phyloP scores from a whole-genome alignment of 1,140 invertebrate genomes.

The Centruroides sculpturatus region DNA sequence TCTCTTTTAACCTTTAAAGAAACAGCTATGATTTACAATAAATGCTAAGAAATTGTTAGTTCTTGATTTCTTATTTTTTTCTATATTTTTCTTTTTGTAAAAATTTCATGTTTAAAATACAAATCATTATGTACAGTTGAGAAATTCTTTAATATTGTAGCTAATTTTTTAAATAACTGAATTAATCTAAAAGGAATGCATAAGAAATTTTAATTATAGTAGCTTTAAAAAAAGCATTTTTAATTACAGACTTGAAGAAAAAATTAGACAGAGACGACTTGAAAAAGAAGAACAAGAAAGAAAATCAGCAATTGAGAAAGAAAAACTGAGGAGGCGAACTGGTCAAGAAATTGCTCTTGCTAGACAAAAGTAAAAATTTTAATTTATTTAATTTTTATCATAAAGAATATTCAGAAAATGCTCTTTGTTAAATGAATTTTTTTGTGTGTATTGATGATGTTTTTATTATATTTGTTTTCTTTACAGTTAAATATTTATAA shows the following conservation, averaged over 20 bases:
- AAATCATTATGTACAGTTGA: too few species aligned
- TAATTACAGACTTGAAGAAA: slow-evolving; percentile 52
- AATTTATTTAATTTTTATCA: not conserved
- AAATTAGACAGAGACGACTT: slow-evolving; percentile 65
- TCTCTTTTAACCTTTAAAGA: too few species aligned
- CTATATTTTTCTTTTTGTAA: too few species aligned
- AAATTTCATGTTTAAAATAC: too few species aligned
- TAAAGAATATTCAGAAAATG: not conserved
- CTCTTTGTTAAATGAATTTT: not conserved
- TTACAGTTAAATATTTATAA: too few species aligned
- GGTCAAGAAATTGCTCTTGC: slow-evolving; percentile 79
- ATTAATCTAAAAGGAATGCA: slow-evolving; percentile 36
- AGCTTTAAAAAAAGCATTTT: too few species aligned
- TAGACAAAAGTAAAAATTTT: slow-evolving; percentile 44
- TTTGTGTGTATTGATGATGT: not conserved
- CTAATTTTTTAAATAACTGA: too few species aligned
- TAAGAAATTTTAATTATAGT: slow-evolving; percentile 23
- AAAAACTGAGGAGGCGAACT: slow-evolving; percentile 64
- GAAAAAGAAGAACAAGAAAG: slow-evolving; percentile 78
- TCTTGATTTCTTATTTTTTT: too few species aligned
- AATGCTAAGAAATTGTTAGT: too few species aligned
- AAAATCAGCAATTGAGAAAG: slow-evolving; percentile 62
- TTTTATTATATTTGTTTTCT: too few species aligned
- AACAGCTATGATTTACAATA: too few species aligned
- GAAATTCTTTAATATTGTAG: too few species aligned